These are phyloP conservation scores for Drosophila merina DNA, from an alignment of 2,888 invertebrate species.

Conservation along the genomic window DNA sequence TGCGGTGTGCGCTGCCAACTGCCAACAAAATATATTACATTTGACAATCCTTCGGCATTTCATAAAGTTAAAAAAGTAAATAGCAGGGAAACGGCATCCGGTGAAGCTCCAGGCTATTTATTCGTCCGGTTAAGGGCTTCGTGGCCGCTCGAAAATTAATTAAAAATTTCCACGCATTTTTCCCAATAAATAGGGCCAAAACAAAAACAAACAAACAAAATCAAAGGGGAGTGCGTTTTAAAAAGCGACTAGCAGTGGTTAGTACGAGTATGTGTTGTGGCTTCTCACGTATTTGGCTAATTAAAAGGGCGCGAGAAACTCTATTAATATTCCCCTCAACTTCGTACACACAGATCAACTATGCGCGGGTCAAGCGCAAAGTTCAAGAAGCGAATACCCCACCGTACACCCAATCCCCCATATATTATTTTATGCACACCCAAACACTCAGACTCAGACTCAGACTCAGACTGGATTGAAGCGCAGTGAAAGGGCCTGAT, in stretches of 20 bases:
- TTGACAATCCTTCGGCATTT: constrained; percentile 36
- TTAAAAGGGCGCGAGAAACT: constrained; percentile 35
- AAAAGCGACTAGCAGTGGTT: constrained; percentile 42
- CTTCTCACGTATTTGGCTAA: constrained; percentile 46
- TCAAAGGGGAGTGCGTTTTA: constrained; percentile 20
- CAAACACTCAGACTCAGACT: too few species aligned
- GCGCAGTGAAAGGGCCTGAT: constrained; percentile 28
- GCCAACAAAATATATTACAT: constrained; percentile 23
- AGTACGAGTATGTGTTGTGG: constrained; percentile 15
- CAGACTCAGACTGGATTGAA: too few species aligned
- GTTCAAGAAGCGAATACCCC: not conserved
- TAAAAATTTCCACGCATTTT: constrained; percentile 44
- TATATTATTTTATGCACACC: not conserved
- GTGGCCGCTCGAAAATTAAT: constrained; percentile 34
- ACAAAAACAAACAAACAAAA: constrained; percentile 9
- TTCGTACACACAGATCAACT: too few species aligned
- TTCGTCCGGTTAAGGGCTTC: constrained; percentile 19
- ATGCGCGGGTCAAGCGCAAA: too few species aligned
- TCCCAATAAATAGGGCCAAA: constrained; percentile 9
- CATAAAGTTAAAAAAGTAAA: constrained; percentile 21
- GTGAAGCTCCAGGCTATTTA: constrained; percentile 32
- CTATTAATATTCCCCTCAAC: constrained; percentile 17
- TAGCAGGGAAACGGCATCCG: constrained; percentile 5
- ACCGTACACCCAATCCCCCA: constrained; percentile 11
- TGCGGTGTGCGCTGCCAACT: not conserved